Percentiles rank a stretch among this genome's conserved stretches.
Evolutionary conservation across 2,888 invertebrate species (phyloP).

Genomic region (Calliphora vomitoria): DNA sequence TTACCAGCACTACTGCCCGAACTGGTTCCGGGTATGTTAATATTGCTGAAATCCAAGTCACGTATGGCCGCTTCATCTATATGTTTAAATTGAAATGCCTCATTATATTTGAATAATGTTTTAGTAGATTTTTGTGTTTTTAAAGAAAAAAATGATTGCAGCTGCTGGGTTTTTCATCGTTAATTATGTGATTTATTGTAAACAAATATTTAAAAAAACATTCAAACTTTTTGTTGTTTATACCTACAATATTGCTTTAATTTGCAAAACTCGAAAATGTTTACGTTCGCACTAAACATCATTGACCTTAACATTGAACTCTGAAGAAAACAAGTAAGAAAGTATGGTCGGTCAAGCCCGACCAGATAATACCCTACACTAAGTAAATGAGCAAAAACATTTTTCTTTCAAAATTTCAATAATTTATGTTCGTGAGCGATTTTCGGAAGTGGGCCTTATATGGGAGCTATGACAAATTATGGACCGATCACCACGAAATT

Average conservation of each 20-base stretch:
- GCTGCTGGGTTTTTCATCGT: background rate
- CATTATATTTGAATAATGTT: background rate
- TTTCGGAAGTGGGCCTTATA: too few relatives aligned
- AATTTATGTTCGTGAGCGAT: too few relatives aligned
- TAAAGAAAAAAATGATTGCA: background rate
- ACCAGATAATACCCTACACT: too few relatives aligned
- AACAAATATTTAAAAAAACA: slow-evolving; percentile 16
- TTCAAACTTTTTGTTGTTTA: background rate
- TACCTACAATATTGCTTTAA: slow-evolving; percentile 13
- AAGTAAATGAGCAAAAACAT: too few relatives aligned
- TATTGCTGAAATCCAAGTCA: slow-evolving; percentile 92
- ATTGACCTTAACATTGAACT: slow-evolving; percentile 66
- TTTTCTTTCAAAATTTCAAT: too few relatives aligned
- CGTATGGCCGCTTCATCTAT: slow-evolving; percentile 75
- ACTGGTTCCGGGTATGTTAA: slow-evolving; percentile 89
- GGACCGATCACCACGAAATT: too few relatives aligned
- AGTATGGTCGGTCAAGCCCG: too few relatives aligned
- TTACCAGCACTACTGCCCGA: slow-evolving; percentile 54
- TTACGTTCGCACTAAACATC: slow-evolving; percentile 38
- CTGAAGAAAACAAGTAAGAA: background rate
- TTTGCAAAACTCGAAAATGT: background rate
- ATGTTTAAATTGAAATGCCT: slow-evolving; percentile 7
- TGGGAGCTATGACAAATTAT: too few relatives aligned
- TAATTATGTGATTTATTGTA: slow-evolving; percentile 10
- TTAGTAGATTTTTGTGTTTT: background rate